Conservation (phyloP, 2,888 invertebrate species). For the Biston betularia region DNA sequence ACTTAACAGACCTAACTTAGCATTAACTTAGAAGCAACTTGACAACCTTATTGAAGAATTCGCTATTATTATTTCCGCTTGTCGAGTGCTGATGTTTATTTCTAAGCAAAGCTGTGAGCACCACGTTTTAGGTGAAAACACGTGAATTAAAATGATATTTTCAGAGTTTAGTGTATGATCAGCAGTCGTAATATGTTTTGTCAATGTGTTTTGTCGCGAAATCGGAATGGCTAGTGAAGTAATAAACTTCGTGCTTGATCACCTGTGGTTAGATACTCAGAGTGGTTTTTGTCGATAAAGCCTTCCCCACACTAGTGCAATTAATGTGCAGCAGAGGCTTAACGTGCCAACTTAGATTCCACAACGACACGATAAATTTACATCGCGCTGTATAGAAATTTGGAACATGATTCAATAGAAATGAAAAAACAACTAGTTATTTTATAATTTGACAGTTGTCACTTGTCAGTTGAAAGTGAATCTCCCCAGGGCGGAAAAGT, state of each 20-base stretch:
- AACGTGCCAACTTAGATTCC: too few relatives aligned
- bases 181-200: not conserved
- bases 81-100: conserved; percentile 29
- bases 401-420: too few relatives aligned
- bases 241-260: not conserved
- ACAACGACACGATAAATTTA: too few relatives aligned
- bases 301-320: too few relatives aligned
- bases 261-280: not conserved
- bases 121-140: conserved; percentile 6
- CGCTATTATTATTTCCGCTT: conserved; percentile 30
- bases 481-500: too few relatives aligned
- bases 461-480: too few relatives aligned
- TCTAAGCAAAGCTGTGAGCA: conserved; percentile 7
- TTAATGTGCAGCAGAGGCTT: too few relatives aligned
- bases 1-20: conserved; percentile 33
- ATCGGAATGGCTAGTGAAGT: not conserved
- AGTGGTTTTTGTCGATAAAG: too few relatives aligned
- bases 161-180: conserved; percentile 4
- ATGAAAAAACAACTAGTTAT: too few relatives aligned
- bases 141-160: conserved; percentile 18
- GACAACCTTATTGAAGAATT: conserved; percentile 41
- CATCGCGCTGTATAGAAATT: too few relatives aligned
- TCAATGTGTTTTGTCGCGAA: not conserved
- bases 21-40: conserved; percentile 32
- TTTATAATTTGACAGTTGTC: too few relatives aligned